phyloP scores from a whole-genome alignment of 1,140 invertebrate species.

The Latrodectus geometricus region DNA sequence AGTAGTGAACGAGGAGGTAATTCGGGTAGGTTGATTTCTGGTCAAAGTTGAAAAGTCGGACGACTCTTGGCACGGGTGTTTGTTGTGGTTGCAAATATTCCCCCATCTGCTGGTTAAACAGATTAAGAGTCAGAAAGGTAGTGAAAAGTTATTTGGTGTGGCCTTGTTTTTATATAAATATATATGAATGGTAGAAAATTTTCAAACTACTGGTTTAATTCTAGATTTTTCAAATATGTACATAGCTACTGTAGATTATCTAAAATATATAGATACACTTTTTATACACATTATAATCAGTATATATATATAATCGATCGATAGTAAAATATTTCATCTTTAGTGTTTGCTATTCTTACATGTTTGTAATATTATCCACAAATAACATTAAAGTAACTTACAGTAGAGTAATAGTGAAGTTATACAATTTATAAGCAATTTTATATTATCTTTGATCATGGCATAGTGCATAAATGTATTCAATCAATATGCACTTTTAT shows the following conservation, averaged over 20 bases:
- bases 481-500: no score
- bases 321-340: background rate
- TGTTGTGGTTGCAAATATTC: slow-evolving; percentile 59
- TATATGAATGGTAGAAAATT: background rate
- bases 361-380: no score
- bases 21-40: slow-evolving; percentile 40
- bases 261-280: background rate
- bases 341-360: background rate
- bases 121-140: slow-evolving; percentile 26
- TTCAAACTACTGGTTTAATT: background rate
- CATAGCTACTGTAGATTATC: background rate
- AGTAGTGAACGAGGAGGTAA: slow-evolving; percentile 32
- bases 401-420: no score
- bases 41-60: slow-evolving; percentile 48
- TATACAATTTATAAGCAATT: no score
- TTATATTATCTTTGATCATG: no score
- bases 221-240: background rate
- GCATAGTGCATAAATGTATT: no score
- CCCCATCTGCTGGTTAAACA: slow-evolving; percentile 55
- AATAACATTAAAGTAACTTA: no score
- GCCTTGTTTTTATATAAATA: slow-evolving; percentile 43
- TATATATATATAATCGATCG: background rate
- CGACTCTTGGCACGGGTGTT: slow-evolving; percentile 44
- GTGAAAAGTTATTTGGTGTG: slow-evolving; percentile 10
- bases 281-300: background rate